Conservation (phyloP, 2,888 invertebrate genomes). For the Protophormia terraenovae region DNA sequence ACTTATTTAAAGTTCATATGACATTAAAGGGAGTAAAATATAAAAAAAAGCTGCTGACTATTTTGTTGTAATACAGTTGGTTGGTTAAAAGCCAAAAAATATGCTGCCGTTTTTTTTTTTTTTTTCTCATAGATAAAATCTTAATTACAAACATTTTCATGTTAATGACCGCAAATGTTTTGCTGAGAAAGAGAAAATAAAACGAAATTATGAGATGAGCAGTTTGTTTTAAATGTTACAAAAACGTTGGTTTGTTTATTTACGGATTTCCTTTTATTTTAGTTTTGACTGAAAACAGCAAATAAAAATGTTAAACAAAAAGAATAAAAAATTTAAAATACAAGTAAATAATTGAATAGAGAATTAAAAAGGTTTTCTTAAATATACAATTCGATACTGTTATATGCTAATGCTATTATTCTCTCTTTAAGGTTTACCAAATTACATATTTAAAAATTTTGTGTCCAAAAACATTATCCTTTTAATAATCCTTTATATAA, state of each 20-base stretch:
- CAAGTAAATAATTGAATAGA: too few species aligned
- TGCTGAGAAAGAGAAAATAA: too few species aligned
- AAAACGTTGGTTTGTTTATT: neutral
- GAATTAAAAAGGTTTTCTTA: too few species aligned
- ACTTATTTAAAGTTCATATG: neutral
- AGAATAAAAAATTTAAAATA: too few species aligned
- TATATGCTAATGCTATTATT: too few species aligned
- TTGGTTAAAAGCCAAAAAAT: constrained; percentile 4
- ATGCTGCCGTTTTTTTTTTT: neutral
- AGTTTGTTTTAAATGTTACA: neutral
- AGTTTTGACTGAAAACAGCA: too few species aligned
- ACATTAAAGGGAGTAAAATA: neutral
- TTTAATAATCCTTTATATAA: too few species aligned
- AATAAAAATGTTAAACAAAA: too few species aligned
- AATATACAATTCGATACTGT: too few species aligned
- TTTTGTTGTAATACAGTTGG: neutral
- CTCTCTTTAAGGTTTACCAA: too few species aligned
- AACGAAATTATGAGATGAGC: neutral
- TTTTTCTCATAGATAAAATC: constrained; percentile 5
- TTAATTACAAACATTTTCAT: constrained; percentile 35
- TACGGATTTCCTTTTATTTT: neutral
- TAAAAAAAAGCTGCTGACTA: neutral
- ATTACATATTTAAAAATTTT: too few species aligned
- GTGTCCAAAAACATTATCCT: too few species aligned
- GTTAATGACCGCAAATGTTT: constrained; percentile 27